Evolutionary conservation across 2,797 vertebrate genomes (phyloP), one percentile per base, ranked within the genome.

Genomic region (Sebastes itinus): DNA sequence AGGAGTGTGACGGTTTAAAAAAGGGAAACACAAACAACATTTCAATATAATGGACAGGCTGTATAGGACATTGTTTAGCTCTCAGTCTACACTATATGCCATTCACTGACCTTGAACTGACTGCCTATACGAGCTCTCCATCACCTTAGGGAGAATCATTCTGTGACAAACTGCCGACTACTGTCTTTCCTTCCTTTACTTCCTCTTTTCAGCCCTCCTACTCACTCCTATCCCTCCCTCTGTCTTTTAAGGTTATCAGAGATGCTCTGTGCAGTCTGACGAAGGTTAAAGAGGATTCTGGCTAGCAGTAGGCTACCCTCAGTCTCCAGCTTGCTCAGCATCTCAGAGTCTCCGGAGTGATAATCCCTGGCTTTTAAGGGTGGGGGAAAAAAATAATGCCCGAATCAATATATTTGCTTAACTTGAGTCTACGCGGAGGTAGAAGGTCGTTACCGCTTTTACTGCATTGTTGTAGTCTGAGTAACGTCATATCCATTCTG

Each of bases 261-360:
- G 89, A 90, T 87, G 84, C 80, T 89, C 92, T 88, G 85, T 74
- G 78, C 77, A 78, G 82, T 28, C 81, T 83, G 88, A 94, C 80
- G 86, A 91, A 92, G 86, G 90, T 85, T 87, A 86, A 82, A 84
- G 82, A 89, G 78, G 80, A 72, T 78, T 73, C 68, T 84, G 49
- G 83, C 78, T 78, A 81, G 88, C 83, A 83, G 83, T 16, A 38
- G 35, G 35, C 35, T 82, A 80, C 82, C 78, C 65, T 84, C 79
- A 25, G 72, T 86, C 76, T 84, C 72, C 87, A 78, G 81, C 76
- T 78, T 78, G 73, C 77, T 81, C n/a, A 7, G 63, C 72, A 83
- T 76, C 77, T 83, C n/a, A 7, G 63, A 70, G 82, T 76, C 76
- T 87, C 78, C 28, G 33, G 67, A 55, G 75, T 23, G 72, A 88